Base-by-base conservation (phyloP, 2,797 vertebrate species). In the Moxostoma hubbsi region DNA sequence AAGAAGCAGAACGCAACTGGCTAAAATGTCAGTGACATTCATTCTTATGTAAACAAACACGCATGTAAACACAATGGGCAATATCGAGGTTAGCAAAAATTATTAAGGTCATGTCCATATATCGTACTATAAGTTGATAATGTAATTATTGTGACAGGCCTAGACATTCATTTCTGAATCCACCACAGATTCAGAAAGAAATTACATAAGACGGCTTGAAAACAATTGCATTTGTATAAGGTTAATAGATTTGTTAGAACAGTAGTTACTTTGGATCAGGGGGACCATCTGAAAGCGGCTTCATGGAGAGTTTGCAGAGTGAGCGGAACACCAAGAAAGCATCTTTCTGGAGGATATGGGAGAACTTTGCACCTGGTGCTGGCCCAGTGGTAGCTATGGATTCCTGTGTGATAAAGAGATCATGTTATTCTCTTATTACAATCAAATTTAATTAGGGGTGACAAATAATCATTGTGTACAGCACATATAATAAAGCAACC, bases 321-420 rank as follows among this genome's bases (percentile, higher is more conserved):
- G 98, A 99, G 88, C 98, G 96, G 93, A 99, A 99, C 85, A 99
- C 98, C 83, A 99, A 94, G 93, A 99, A 99, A 91, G 98, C 98
- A 89, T 99, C 98, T 94, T 99, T 99, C 95, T 99, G 98, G 91
- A 99, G 96, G 92, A 99, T 99, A 92, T 99, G 98, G 88, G 98
- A 99, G 94, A 99, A 99, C 88, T 99, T 99, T 85, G 97, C 98
- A 87, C 96, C 96, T 85, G 97, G 96, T 24, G 94, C 95, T 89
- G 96, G 95, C 86, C 97, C 97, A 77, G 95, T 94, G 87, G 95
- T 94, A 85, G 95, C 96, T 93, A 96, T 97, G 82, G 96, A 98
- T 96, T 99, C 98, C 98, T 99, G 89, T 87, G 36, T 55, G 46
- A 57, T 24, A 10, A 73, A 59, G 76, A 6, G 2, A 15, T 70